Conservation (phyloP, 2,888 invertebrate genomes). For the Monopis laevigella region DNA sequence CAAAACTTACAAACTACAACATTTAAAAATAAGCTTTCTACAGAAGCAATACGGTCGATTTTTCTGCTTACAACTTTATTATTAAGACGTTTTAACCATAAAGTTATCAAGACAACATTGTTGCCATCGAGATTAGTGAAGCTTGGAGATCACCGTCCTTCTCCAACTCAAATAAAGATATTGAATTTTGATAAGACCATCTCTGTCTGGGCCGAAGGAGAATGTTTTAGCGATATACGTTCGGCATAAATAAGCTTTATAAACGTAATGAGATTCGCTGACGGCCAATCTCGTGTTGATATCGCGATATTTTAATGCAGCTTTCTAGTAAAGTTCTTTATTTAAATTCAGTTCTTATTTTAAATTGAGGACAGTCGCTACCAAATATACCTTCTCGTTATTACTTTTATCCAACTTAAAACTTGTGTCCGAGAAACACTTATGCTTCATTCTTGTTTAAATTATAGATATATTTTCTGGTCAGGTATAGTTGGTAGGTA, state of each 20-base stretch:
- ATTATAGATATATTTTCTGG: no score
- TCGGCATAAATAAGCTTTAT: constrained; percentile 12
- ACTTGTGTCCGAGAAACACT: no score
- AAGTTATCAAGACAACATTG: constrained; percentile 39
- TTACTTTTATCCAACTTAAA: no score
- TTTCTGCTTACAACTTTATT: not conserved
- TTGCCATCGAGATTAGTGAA: constrained; percentile 51
- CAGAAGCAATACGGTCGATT: not conserved
- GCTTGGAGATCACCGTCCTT: constrained; percentile 48
- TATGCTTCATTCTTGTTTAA: no score
- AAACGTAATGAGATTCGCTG: constrained; percentile 12
- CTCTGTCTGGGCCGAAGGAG: constrained; percentile 31
- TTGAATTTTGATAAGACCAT: constrained; percentile 54
- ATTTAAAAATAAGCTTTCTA: not conserved
- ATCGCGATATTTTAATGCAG: constrained; percentile 1
- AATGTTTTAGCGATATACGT: constrained; percentile 22
- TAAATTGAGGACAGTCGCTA: no score
- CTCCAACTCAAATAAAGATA: constrained; percentile 58
- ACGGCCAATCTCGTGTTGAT: not conserved
- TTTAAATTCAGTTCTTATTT: no score
- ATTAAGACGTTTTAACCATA: constrained; percentile 1
- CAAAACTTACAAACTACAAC: not conserved
- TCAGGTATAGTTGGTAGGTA: no score
- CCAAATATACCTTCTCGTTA: no score
- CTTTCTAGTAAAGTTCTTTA: no score